Percentiles rank a stretch among this genome's conserved stretches.
phyloP scores from a whole-genome alignment of 2,113 vertebrate genomes.

The Gymnobelideus leadbeateri region DNA sequence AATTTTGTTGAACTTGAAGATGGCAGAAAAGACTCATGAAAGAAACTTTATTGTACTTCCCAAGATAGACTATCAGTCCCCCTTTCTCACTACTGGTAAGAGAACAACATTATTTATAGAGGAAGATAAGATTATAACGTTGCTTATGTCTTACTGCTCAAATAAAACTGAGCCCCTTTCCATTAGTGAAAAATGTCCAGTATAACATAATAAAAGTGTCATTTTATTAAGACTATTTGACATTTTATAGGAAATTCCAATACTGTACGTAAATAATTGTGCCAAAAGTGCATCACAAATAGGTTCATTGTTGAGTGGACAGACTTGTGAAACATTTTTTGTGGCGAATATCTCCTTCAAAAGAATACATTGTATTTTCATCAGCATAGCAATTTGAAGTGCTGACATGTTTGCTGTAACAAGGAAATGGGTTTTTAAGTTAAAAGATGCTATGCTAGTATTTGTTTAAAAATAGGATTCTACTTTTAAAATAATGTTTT shows the following conservation, averaged over 20 bases:
- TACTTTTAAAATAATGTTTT: not conserved
- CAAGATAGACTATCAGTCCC: not conserved
- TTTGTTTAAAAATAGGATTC: not conserved
- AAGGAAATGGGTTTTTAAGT: not conserved
- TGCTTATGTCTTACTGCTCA: not conserved
- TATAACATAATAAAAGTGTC: not conserved
- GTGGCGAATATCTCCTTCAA: not conserved
- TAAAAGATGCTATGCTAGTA: not conserved
- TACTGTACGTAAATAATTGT: not conserved
- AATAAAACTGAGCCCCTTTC: not conserved
- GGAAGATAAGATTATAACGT: not conserved
- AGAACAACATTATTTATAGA: not conserved
- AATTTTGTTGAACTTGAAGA: too few species aligned
- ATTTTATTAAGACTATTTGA: not conserved
- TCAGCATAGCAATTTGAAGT: not conserved
- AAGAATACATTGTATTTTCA: not conserved
- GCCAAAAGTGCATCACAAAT: not conserved
- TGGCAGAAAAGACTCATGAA: not conserved
- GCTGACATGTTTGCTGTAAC: not conserved
- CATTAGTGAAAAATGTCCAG: not conserved
- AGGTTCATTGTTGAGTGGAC: not conserved
- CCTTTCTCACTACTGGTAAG: not conserved
- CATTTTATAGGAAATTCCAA: conserved; percentile 1
- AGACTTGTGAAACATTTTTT: not conserved
- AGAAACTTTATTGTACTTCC: not conserved